Percentiles rank a stretch among this genome's conserved stretches.
These are phyloP conservation scores for Hirtodrosophila duncani DNA, from an alignment of 2,888 invertebrate species.

Conservation along the genomic window DNA sequence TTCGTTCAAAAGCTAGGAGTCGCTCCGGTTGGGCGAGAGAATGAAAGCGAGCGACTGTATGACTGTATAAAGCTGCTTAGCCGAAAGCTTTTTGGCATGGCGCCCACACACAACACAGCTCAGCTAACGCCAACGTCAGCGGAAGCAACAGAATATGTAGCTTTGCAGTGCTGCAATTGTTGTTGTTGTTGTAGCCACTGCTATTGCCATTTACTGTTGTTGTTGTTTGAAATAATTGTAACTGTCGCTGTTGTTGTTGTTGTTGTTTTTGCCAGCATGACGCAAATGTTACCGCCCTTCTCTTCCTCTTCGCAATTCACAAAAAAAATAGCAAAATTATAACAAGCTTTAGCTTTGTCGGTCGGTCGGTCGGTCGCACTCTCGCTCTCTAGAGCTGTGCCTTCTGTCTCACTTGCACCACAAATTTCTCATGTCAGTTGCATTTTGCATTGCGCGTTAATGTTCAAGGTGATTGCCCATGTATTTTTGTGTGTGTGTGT, in stretches of 20 bases:
- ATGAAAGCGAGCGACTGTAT: neutral
- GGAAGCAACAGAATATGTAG: slow-evolving; percentile 41
- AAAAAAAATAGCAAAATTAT: slow-evolving; percentile 17
- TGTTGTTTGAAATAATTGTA: slow-evolving; percentile 23
- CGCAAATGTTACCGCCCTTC: slow-evolving; percentile 64
- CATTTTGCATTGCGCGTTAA: slow-evolving; percentile 69
- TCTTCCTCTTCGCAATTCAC: slow-evolving; percentile 26
- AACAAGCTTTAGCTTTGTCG: slow-evolving; percentile 53
- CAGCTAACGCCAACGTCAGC: slow-evolving; percentile 4
- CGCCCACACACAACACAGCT: slow-evolving; percentile 18
- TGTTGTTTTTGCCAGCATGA: slow-evolving; percentile 45
- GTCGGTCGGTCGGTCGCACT: slow-evolving; percentile 14
- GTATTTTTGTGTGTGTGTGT: slow-evolving; percentile 26
- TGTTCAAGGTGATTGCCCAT: slow-evolving; percentile 73
- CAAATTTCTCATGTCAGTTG: slow-evolving; percentile 57
- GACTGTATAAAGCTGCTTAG: slow-evolving; percentile 4
- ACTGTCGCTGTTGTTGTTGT: slow-evolving; percentile 23
- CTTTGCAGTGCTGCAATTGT: slow-evolving; percentile 47
- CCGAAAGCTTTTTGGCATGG: slow-evolving; percentile 33
- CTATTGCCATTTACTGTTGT: slow-evolving; percentile 32
- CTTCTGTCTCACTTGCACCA: slow-evolving; percentile 32
- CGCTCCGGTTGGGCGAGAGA: neutral
- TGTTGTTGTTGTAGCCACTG: slow-evolving; percentile 41
- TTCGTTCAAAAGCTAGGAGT: slow-evolving; percentile 43
- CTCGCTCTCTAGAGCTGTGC: slow-evolving; percentile 5